Evolutionary conservation across 2,888 invertebrate species (phyloP), one percentile per base, ranked within the genome.

Genomic region (Chloroclysta siterata): DNA sequence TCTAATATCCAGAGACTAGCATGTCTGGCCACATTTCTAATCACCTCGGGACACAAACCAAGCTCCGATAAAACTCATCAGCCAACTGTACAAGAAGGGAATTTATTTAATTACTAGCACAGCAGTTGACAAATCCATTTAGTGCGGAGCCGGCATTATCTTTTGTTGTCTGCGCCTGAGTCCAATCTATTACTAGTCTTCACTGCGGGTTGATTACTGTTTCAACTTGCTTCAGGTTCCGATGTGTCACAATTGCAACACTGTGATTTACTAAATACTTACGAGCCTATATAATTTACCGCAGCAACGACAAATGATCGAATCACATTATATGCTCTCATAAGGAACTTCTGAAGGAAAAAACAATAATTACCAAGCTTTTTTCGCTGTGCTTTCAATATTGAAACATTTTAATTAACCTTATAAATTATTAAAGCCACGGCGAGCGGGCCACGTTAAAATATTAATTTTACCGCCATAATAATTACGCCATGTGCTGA

Each of bases 61-160:
- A 63, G 61, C 66, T 56, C 64, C 60, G 60, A 66, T 63, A 83
- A 78, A 80, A 79, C 79, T 79, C 75, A 79, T 79, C 80, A 79
- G 72, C 63, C 66, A 74, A 71, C 70, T 68, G 72, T 68, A 80
- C 76, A 81, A 78, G 76, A 82, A 80, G 81, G 83, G 80, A 87
- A 87, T 88, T 89, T 89, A 89, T 90, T 90, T 87, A 89, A 90
- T 91, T 90, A 90, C 85, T 79, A 69, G 77, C 84, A 73, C 83
- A 82, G 82, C 83, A 83, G 89, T 89, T 91, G 91, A 92, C 88
- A 91, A 90, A 90, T 90, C 87, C 87, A 87, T 88, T 90, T 87
- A 88, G 82, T 80, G 80, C 80, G 78, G 76, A 80, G 77, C 68
- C 79, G 75, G 81, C 83, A 83, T 87, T 90, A 90, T 91, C 90